Percentiles rank a stretch among this genome's conserved stretches.
Evolutionary conservation across 2,113 vertebrate genomes (phyloP).

Genomic region (Gnathonemus longibarbis): DNA sequence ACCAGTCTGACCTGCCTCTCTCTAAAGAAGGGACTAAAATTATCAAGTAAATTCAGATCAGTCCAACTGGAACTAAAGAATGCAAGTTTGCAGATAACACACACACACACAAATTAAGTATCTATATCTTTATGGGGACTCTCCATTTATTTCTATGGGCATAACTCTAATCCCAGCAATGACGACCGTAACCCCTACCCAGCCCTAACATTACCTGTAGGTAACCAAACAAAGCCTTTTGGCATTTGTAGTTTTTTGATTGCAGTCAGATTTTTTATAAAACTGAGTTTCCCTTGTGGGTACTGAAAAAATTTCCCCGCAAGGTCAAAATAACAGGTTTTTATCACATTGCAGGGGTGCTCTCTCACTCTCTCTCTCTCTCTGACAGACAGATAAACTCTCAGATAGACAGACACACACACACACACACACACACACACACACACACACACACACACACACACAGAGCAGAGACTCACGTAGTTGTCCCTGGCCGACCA

Average conservation of each 20-base stretch:
- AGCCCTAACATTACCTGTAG: neutral
- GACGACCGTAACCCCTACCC: too few species aligned
- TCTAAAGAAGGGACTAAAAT: neutral
- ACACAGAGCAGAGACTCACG: constrained; percentile 55
- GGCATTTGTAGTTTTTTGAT: neutral
- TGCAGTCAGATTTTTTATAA: neutral
- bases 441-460: neutral
- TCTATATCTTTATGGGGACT: neutral
- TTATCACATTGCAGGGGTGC: neutral
- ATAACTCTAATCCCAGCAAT: neutral
- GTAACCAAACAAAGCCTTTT: neutral
- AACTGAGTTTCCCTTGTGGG: neutral
- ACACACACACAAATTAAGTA: neutral
- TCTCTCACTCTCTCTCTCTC: neutral
- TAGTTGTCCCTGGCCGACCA: constrained; percentile 98
- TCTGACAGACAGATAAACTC: neutral
- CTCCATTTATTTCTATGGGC: neutral
- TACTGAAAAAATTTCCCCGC: neutral
- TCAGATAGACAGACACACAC: constrained; percentile 20
- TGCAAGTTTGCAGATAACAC: neutral
- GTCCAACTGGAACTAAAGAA: neutral
- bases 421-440: neutral
- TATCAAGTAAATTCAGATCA: neutral
- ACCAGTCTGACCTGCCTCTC: neutral
- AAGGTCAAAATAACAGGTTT: neutral